Base-by-base conservation (phyloP, 2,113 vertebrate species). In the Pipa parva region DNA sequence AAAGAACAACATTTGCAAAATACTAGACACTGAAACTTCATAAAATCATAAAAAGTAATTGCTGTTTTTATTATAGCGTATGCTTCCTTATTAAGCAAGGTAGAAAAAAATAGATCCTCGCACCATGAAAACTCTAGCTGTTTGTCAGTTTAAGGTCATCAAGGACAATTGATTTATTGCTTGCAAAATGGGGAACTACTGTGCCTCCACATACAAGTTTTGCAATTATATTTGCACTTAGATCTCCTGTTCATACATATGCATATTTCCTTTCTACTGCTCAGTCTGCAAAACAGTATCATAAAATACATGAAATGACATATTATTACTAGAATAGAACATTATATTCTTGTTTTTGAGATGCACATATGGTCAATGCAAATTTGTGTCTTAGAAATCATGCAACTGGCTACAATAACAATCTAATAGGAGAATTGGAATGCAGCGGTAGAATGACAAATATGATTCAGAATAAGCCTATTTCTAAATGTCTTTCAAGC, bases 401-500 rank as follows among this genome's bases (percentile, higher is more conserved):
- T 39, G 58, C 58, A 54, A 50, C n/a, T 24, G 58, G 31, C 57
- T 70, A 61, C 66, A 70, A 70, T 70, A 61, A 61, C 66, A 42
- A 29, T 70, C 60, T 61, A 70, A 70, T 61, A 54, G 58, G 24
- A 69, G 49, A 52, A 54, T 70, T 61, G 48, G 58, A 54, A 69
- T 61, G 42, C 66, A 31, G 66, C 28, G 36, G 60, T 45, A 42
- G 24, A 60, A 54, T 45, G 57, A 70, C 31, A 26, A 26, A 50
- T 70, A 61, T 54, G 58, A 70, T 54, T 70, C 48, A 61, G 66
- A 61, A 70, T 60, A 70, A 54, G 66, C 58, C 58, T 28, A 61
- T 70, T 70, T 70, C 61, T 25, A 18, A 60, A 70, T 60, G 58
- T 54, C 66, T 70, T 70, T 70, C 66, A 70, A 70, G 66, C 46